Base-by-base conservation (phyloP, 2,113 vertebrate species). In the Hemibagrus wyckioides region DNA sequence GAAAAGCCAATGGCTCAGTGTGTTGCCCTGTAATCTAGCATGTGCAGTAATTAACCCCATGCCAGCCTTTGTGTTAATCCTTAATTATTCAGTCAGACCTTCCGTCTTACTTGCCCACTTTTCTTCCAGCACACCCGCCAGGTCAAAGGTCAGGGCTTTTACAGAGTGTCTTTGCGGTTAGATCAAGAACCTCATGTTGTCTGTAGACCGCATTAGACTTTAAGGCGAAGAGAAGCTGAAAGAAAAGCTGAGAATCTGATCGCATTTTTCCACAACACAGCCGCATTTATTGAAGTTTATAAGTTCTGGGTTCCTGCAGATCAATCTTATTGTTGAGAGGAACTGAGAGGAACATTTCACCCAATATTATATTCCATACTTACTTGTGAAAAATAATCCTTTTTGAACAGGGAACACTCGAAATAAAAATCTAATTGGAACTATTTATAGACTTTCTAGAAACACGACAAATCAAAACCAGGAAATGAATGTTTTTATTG, bases 131-230 rank as follows among this genome's bases (percentile, higher is more conserved):
- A 41, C 50, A 41, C 19, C 25, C 67, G 44, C 41, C 1, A 76
- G 86, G 75, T 39, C 76, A 80, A 67, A 87, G 73, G 86, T 76
- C 69, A 88, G 56, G 17, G 41, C 33, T 48, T 50, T 75, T 82
- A 57, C 77, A 81, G 67, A 87, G 39, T 86, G 56, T 87, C 28
- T 80, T 52, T 44, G 54, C 59, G 21, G 2, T 10, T 23, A 2
- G 1, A 63, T 30, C 44, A 14, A 50, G 61, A 67, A 54, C 71
- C 65, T 54, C 21, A 83, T 17, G 44, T 30, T 90, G 88, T 88
- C 90, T 41, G 13, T 39, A 36, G 88, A 84, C 86, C 84, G 86
- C 84, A 89, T 89, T 90, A 90, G 82, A 56, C 15, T 56, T 65
- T 75, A 33, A 56, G 23, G 65, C 82, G 83, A 86, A 84, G 65